Evolutionary conservation across 2,888 invertebrate genomes (phyloP).

Genomic region (Strigamia maritima): DNA sequence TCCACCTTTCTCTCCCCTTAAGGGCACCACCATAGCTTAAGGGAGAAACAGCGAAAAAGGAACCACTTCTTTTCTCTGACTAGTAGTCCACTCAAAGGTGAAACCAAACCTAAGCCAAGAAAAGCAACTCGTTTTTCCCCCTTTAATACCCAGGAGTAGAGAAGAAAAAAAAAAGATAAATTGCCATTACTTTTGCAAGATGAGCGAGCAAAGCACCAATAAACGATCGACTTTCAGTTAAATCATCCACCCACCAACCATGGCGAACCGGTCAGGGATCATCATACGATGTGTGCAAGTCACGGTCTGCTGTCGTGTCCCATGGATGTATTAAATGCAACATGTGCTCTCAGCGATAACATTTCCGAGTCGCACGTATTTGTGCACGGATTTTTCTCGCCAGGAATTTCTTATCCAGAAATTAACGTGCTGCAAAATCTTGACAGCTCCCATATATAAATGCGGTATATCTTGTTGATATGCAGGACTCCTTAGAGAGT

Average conservation of each 20-base stretch:
- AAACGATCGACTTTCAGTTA: neutral
- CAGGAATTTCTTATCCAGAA: neutral
- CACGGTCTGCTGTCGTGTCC: constrained; percentile 18
- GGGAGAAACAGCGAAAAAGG: neutral
- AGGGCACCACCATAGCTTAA: constrained; percentile 23
- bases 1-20: constrained; percentile 21
- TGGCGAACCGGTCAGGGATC: constrained; percentile 23
- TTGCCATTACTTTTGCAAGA: neutral
- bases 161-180: neutral
- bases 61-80: constrained; percentile 3
- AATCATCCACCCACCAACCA: constrained; percentile 18
- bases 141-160: neutral
- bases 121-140: constrained; percentile 6
- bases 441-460: constrained; percentile 21
- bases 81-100: constrained; percentile 19
- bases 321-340: constrained; percentile 11
- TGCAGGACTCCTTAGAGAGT: constrained; percentile 20
- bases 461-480: constrained; percentile 16
- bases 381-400: constrained; percentile 23
- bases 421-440: neutral
- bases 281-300: constrained; percentile 2
- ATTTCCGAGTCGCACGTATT: constrained; percentile 3
- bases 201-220: constrained; percentile 2
- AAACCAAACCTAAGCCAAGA: neutral
- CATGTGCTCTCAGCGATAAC: constrained; percentile 6